These are phyloP conservation scores for Mallotus villosus DNA, from an alignment of 2,797 vertebrate species.

Conservation along the genomic window DNA sequence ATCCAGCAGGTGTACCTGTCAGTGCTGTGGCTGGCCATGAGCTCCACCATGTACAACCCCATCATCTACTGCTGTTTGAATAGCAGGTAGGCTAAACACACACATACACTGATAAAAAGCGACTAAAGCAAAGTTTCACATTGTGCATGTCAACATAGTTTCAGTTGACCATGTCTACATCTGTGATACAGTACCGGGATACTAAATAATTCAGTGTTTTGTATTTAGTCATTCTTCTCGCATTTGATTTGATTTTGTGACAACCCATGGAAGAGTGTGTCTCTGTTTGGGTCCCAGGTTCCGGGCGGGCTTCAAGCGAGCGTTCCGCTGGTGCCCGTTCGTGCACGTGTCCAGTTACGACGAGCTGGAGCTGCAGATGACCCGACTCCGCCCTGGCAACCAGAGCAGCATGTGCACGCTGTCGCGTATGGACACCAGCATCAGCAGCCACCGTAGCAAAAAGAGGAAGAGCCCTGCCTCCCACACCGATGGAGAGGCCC, in stretches of 20 bases:
- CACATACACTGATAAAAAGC: not conserved
- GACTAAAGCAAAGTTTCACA: not conserved
- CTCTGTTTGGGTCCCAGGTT: not conserved
- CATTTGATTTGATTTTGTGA: too few relatives aligned
- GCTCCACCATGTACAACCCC: constrained; percentile 98
- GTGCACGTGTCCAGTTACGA: constrained; percentile 89
- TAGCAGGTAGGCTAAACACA: constrained; percentile 82
- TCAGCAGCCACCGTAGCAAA: not conserved
- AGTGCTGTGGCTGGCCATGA: constrained; percentile 97
- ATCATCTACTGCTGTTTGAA: constrained; percentile 99
- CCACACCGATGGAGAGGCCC: not conserved
- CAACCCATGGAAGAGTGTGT: not conserved
- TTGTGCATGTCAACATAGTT: not conserved
- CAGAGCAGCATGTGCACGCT: constrained; percentile 93
- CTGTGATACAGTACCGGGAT: too few relatives aligned
- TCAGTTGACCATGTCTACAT: not conserved
- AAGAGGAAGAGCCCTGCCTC: not conserved
- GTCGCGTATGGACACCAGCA: constrained; percentile 85
- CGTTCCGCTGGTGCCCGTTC: constrained; percentile 95
- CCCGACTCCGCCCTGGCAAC: constrained; percentile 79
- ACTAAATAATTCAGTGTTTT: too few relatives aligned
- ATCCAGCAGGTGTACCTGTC: constrained; percentile 97
- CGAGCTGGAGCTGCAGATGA: constrained; percentile 87
- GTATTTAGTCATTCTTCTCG: too few relatives aligned
- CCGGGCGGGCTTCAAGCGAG: constrained; percentile 91